A percentile compares a stretch with the other conserved stretches of the same genome.
Conservation (phyloP, 2,888 invertebrate genomes). For the Netelia inedita region DNA sequence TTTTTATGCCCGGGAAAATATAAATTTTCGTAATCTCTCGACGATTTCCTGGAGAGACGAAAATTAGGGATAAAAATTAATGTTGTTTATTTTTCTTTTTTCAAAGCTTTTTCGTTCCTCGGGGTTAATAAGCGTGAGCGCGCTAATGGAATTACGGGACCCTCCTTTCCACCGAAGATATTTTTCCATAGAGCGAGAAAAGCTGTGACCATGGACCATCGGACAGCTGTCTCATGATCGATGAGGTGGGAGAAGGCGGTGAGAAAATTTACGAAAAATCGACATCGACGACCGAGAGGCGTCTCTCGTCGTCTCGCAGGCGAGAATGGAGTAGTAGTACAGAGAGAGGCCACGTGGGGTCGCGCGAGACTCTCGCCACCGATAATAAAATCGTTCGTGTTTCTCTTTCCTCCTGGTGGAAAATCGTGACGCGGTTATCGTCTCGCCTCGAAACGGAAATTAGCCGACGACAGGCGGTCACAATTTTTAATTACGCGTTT, state of each 20-base stretch:
- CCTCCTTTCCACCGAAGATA: conserved; percentile 56
- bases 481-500: conserved; percentile 74
- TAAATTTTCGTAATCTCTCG: no score
- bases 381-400: conserved; percentile 25
- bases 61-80: conserved; percentile 1
- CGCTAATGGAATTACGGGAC: conserved; percentile 72
- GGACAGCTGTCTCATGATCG: conserved; percentile 73
- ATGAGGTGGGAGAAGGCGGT: conserved; percentile 66
- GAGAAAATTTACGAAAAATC: conserved; percentile 63
- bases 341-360: background rate
- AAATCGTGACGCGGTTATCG: conserved; percentile 32
- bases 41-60: background rate
- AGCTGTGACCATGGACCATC: conserved; percentile 26
- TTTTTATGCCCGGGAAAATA: background rate
- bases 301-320: no score
- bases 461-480: conserved; percentile 76
- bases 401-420: background rate
- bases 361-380: conserved; percentile 1
- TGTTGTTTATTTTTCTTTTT: conserved; percentile 24
- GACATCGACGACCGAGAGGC: conserved; percentile 29
- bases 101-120: background rate
- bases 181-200: conserved; percentile 44
- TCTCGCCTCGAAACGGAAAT: conserved; percentile 73
- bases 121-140: conserved; percentile 12
- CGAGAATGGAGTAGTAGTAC: no score